These are phyloP conservation scores for Cacoxenus indagator DNA, from an alignment of 2,888 invertebrate genomes.

Conservation along the genomic window DNA sequence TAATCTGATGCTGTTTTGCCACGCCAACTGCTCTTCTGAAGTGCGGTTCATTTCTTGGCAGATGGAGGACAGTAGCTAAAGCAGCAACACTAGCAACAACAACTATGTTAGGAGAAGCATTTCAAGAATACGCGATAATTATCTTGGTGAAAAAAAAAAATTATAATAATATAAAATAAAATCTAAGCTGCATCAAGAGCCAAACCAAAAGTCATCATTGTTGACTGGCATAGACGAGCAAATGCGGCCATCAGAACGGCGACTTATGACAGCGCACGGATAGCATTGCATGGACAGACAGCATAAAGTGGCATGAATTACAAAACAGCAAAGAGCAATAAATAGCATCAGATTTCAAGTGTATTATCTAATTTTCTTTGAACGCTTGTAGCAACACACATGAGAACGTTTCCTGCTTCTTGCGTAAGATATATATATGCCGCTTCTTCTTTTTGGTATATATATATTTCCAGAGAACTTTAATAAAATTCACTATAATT, in stretches of 20 bases:
- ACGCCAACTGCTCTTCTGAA: background rate
- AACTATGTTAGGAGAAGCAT: no score
- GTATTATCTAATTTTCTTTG: constrained; percentile 10
- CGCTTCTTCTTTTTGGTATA: background rate
- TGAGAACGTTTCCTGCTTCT: background rate
- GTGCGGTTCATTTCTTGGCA: background rate
- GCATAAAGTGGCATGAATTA: background rate
- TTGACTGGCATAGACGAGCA: background rate
- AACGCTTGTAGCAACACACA: background rate
- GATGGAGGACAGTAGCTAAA: background rate
- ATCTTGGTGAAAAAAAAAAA: background rate
- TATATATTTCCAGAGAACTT: background rate
- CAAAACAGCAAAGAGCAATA: constrained; percentile 46
- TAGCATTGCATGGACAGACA: background rate
- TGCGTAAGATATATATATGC: background rate
- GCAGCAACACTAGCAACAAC: no score
- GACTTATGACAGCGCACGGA: background rate
- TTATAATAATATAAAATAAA: no score
- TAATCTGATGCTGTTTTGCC: background rate
- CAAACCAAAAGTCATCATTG: background rate
- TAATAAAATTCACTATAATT: no score
- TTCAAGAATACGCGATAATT: background rate
- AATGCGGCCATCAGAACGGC: background rate
- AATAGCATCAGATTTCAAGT: constrained; percentile 55
- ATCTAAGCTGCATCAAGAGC: no score